Percentiles rank a stretch among this genome's conserved stretches.
phyloP scores from a whole-genome alignment of 2,888 invertebrate genomes.

The Globia sparganii region DNA sequence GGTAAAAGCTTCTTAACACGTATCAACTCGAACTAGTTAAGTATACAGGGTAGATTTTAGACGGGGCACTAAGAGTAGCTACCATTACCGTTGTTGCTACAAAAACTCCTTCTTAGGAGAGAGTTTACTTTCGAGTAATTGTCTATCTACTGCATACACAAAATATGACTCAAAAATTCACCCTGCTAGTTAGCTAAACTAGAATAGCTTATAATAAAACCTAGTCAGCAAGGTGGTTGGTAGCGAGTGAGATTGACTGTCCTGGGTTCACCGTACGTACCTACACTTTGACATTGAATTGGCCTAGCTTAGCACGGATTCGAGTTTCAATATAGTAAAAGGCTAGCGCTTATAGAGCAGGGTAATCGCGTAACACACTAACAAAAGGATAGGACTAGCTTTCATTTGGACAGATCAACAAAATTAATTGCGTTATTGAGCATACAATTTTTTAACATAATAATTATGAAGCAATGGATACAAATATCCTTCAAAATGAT shows the following conservation, averaged over 20 bases:
- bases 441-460: too few relatives aligned
- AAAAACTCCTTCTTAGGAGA: neutral
- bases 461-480: too few relatives aligned
- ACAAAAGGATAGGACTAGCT: too few relatives aligned
- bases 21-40: neutral
- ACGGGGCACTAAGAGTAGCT: neutral
- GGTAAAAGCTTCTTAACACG: neutral
- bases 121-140: neutral
- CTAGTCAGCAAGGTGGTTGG: neutral
- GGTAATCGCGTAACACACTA: too few relatives aligned
- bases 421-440: too few relatives aligned
- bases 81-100: neutral
- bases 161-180: neutral
- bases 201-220: neutral
- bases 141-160: conserved; percentile 3
- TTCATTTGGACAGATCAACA: too few relatives aligned
- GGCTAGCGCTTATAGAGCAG: too few relatives aligned
- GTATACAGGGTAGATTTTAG: neutral
- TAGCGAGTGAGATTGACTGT: neutral
- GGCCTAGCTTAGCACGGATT: neutral
- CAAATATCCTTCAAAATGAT: too few relatives aligned
- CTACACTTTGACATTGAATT: neutral
- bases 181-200: neutral
- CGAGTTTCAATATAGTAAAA: too few relatives aligned
- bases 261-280: too few relatives aligned